phyloP scores from a whole-genome alignment of 2,113 vertebrate species.

The Toxotes jaculatrix region DNA sequence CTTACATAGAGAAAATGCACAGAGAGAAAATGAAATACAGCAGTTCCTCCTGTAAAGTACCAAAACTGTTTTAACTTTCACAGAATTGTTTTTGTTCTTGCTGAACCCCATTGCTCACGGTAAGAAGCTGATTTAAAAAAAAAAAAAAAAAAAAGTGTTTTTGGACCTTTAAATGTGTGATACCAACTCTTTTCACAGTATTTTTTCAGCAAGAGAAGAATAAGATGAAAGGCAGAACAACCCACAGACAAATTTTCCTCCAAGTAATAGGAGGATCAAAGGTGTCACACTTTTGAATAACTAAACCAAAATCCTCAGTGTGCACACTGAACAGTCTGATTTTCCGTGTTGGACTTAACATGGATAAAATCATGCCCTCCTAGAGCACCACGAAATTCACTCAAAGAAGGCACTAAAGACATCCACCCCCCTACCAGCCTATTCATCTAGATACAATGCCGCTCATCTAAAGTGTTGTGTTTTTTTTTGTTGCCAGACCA shows the following conservation, averaged over 20 bases:
- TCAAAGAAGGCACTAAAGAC: conserved; percentile 8
- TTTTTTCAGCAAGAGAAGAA: neutral
- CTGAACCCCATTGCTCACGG: too few species aligned
- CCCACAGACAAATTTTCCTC: conserved; percentile 9
- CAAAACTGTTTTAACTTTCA: neutral
- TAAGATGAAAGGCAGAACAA: conserved; percentile 37
- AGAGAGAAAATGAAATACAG: neutral
- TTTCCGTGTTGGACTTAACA: neutral
- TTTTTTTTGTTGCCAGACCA: too few species aligned
- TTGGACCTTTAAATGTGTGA: conserved; percentile 4
- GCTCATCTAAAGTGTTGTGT: neutral
- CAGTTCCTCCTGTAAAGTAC: neutral
- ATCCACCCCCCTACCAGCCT: neutral
- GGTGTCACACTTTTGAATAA: conserved; percentile 13
- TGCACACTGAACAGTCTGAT: neutral
- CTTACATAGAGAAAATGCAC: neutral
- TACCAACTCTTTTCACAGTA: neutral
- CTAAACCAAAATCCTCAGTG: conserved; percentile 20
- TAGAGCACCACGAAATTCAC: neutral
- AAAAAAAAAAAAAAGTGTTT: neutral
- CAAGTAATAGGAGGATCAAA: conserved; percentile 28
- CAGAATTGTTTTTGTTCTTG: neutral
- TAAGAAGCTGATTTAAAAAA: too few species aligned
- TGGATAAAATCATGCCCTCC: neutral
- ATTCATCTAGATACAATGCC: conserved; percentile 41